Evolutionary conservation across 2,113 vertebrate genomes (phyloP).

Genomic region (Passer montanus): DNA sequence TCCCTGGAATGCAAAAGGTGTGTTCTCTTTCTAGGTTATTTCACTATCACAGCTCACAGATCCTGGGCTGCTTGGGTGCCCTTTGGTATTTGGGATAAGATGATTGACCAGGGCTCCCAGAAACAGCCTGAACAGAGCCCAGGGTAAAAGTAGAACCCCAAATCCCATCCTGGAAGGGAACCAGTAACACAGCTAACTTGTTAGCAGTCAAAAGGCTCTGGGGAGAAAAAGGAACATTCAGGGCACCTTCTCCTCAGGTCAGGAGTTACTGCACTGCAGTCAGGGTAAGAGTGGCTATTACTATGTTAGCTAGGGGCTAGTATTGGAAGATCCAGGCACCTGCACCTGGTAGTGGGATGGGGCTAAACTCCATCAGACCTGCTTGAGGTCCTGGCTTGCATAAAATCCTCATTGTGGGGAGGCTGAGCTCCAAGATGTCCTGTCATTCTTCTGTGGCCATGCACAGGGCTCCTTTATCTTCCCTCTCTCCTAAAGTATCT

Average conservation of each 20-base stretch:
- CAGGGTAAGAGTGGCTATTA: neutral
- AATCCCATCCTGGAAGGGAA: neutral
- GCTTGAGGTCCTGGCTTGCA: neutral
- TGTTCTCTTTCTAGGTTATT: neutral
- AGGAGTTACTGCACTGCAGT: neutral
- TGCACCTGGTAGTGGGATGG: neutral
- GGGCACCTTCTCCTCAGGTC: neutral
- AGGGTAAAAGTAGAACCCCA: neutral
- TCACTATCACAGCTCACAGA: neutral
- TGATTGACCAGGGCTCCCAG: neutral
- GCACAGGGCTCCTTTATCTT: too few species aligned
- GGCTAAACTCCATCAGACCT: neutral
- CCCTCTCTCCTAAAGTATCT: too few species aligned
- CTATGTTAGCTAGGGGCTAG: rapidly evolving
- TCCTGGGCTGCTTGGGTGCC: neutral
- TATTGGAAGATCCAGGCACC: neutral
- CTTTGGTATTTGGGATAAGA: neutral
- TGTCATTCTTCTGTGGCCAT: too few species aligned
- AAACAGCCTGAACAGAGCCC: neutral
- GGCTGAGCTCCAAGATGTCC: too few species aligned
- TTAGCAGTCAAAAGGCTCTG: neutral
- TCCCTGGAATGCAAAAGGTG: neutral
- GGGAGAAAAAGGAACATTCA: neutral
- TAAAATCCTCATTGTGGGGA: neutral
- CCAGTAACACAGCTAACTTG: neutral